phyloP scores from a whole-genome alignment of 2,113 vertebrate species.

The Oplegnathus fasciatus region DNA sequence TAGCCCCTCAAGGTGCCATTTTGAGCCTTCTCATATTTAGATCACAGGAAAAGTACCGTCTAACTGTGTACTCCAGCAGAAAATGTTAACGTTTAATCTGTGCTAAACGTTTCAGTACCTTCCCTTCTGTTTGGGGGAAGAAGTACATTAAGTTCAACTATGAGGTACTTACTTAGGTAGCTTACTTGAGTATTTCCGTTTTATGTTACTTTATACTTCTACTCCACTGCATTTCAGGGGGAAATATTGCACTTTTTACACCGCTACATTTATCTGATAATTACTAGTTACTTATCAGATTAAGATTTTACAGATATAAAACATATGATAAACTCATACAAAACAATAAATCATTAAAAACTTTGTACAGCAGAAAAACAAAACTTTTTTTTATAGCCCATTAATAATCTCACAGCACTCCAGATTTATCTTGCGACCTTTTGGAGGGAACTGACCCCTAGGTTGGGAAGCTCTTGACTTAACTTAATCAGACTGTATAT shows the following conservation, averaged over 20 bases:
- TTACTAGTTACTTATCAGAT: too few species aligned
- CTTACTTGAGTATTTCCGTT: neutral
- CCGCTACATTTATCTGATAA: neutral
- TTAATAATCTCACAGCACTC: neutral
- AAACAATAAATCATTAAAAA: too few species aligned
- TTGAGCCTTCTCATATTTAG: conserved; percentile 27
- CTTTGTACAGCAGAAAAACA: too few species aligned
- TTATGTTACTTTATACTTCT: neutral
- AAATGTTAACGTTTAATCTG: neutral
- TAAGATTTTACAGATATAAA: too few species aligned
- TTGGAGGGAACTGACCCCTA: too few species aligned
- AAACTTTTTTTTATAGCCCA: too few species aligned
- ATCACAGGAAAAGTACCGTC: neutral
- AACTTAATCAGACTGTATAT: too few species aligned
- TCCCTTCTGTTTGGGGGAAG: neutral
- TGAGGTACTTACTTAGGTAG: neutral
- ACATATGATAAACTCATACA: too few species aligned
- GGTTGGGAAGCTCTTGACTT: too few species aligned
- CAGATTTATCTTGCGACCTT: neutral
- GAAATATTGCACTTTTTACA: too few species aligned
- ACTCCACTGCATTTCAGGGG: neutral
- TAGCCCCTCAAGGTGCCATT: conserved; percentile 11
- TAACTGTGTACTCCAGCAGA: neutral
- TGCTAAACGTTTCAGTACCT: neutral
- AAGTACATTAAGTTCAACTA: neutral